phyloP scores from a whole-genome alignment of 2,113 vertebrate genomes.

The Brachypteracias leptosomus region DNA sequence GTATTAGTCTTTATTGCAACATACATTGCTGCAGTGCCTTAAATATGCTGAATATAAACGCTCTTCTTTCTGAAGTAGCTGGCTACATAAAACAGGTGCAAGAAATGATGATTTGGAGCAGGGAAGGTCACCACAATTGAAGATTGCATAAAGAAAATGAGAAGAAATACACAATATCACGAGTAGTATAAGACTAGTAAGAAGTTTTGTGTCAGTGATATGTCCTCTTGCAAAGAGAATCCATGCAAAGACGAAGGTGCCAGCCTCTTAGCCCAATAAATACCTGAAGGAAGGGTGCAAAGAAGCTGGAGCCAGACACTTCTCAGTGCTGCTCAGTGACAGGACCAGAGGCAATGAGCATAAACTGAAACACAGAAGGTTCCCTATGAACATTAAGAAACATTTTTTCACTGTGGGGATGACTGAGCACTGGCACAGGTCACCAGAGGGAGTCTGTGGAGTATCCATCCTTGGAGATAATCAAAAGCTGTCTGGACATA shows the following conservation, averaged over 20 bases:
- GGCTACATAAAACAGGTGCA: neutral
- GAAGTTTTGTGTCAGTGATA: neutral
- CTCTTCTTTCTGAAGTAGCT: neutral
- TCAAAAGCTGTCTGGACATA: neutral
- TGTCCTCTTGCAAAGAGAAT: neutral
- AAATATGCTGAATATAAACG: neutral
- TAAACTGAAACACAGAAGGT: neutral
- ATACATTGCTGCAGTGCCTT: neutral
- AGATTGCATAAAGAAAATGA: neutral
- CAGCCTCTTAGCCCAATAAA: neutral
- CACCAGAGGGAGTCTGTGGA: neutral
- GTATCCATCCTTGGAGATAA: neutral
- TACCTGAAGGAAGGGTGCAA: neutral
- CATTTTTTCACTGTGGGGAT: neutral
- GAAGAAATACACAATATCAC: neutral
- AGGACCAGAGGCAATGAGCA: neutral
- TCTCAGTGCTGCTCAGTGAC: neutral
- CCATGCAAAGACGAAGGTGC: neutral
- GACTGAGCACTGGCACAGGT: neutral
- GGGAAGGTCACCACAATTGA: neutral
- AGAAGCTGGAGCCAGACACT: rapidly evolving
- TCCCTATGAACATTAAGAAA: neutral
- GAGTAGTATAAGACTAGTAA: neutral
- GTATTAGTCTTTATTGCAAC: neutral
- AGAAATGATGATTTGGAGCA: neutral